phyloP scores from a whole-genome alignment of 2,797 vertebrate genomes.

The Emydoidea blandingii region DNA sequence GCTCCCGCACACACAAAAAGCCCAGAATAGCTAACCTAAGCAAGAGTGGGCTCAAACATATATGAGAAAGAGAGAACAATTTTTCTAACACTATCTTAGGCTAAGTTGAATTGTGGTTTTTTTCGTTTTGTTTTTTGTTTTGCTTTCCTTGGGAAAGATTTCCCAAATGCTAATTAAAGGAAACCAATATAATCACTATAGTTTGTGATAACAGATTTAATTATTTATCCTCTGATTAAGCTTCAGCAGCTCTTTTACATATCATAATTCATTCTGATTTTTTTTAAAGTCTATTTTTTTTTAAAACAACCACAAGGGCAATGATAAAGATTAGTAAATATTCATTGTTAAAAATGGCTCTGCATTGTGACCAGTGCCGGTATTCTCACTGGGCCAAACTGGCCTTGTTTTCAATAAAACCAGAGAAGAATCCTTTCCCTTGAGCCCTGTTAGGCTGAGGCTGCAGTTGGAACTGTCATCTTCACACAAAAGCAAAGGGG shows the following conservation, averaged over 20 bases:
- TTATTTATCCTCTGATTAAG: slow-evolving; percentile 45
- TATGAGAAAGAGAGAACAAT: slow-evolving; percentile 26
- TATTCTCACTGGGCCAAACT: slow-evolving; percentile 78
- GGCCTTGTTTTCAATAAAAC: slow-evolving; percentile 79
- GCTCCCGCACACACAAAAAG: slow-evolving; percentile 29
- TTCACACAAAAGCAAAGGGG: slow-evolving; percentile 81
- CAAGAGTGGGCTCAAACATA: slow-evolving; percentile 13
- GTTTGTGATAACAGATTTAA: slow-evolving; percentile 24
- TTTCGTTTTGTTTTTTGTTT: neutral
- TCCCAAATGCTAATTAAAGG: slow-evolving; percentile 1
- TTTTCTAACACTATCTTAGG: neutral
- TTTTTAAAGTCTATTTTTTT: slow-evolving; percentile 21
- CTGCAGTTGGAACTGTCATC: slow-evolving; percentile 87
- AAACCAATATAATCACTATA: neutral
- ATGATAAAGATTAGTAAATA: slow-evolving; percentile 65
- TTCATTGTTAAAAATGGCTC: slow-evolving; percentile 72
- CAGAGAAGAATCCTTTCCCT: slow-evolving; percentile 81
- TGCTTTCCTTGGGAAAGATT: slow-evolving; percentile 13
- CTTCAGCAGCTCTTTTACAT: slow-evolving; percentile 38
- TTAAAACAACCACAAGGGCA: slow-evolving; percentile 40
- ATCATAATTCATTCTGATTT: slow-evolving; percentile 16
- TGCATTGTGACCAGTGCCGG: slow-evolving; percentile 74
- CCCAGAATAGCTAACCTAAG: slow-evolving; percentile 34
- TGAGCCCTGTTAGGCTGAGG: slow-evolving; percentile 91
- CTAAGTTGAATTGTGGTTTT: neutral